phyloP scores from a whole-genome alignment of 2,797 vertebrate species.

The Cynopterus sphinx region DNA sequence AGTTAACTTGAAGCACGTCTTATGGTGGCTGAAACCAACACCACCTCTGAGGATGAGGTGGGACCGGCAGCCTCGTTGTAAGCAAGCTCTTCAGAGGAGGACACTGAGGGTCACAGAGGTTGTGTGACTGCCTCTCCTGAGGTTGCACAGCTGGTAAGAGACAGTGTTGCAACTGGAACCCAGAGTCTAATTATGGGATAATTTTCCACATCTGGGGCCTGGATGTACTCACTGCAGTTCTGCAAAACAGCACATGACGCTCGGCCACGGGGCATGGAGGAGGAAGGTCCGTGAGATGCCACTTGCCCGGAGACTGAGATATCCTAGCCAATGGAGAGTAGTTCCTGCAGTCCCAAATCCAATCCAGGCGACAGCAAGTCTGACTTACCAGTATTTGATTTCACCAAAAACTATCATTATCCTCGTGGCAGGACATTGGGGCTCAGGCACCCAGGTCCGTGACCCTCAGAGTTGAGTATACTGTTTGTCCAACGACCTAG shows the following conservation, averaged over 20 bases:
- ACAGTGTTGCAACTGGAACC: neutral
- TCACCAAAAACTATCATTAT: too few species aligned
- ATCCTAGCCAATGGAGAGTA: neutral
- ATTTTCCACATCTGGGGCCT: neutral
- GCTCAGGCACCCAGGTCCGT: neutral
- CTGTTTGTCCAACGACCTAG: neutral
- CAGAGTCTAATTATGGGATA: neutral
- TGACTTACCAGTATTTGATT: neutral
- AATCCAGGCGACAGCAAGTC: neutral
- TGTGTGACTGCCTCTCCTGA: neutral
- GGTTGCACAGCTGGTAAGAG: neutral
- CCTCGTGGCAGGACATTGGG: neutral
- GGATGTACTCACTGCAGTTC: neutral
- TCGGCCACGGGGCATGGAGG: neutral
- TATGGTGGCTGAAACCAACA: neutral
- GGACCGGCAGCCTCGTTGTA: neutral
- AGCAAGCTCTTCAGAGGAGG: neutral
- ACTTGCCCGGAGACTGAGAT: neutral
- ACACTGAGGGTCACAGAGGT: neutral
- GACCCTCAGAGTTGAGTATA: neutral
- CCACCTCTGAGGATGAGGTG: neutral
- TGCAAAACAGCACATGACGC: neutral
- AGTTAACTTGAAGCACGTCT: neutral
- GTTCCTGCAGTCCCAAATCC: neutral
- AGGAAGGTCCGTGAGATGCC: neutral